Evolutionary conservation across 2,797 vertebrate genomes (phyloP), one percentile per base, ranked within the genome.

Genomic region (Parauchenoglanis punctatus): DNA sequence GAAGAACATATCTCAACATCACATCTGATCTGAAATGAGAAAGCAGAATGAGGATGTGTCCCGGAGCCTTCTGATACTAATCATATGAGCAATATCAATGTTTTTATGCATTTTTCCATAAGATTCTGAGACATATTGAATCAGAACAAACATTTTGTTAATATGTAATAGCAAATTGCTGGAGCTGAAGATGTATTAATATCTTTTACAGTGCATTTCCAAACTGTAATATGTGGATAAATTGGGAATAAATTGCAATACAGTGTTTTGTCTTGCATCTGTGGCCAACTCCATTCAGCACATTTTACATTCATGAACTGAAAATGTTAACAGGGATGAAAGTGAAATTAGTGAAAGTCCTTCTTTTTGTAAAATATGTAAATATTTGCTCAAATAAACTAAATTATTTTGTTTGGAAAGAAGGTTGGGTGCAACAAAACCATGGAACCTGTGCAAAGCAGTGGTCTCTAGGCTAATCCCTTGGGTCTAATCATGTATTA

Each of bases 21-120:
- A 73, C n/a, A 46, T 82, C 72, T 86, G 56, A 82, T 63, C 78
- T 73, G n/a, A 31, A 82, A 75, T 82, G 44, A 75, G 2, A 70
- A 7, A 72, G 20, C 13, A 67, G 49, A 85, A 65, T 7, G 18
- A 31, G 13, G 6, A 78, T 35, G 72, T n/a, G n/a, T 78, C 7
- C 17, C 52, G 56, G 17, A 58, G 54, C 18, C 18, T 25, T 35
- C 17, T 56, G 18, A 35, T 31, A 56, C 11, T 18, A 56, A 78
- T 56, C 2, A 0, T 17, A 77, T 17, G 7, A 31, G n/a, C 54
- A 58, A 0, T 77, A 18, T 70, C 28, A 70, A 70, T 40, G 7
- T 40, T 76, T 70, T 70, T 35, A 13, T 61, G 5, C 31, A 15
- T 28, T 15, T 4, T 17, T 10, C 2, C 17, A 23, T 35, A 78